Evolutionary conservation across 2,888 invertebrate genomes (phyloP).

Genomic region (Hypsopygia costalis): DNA sequence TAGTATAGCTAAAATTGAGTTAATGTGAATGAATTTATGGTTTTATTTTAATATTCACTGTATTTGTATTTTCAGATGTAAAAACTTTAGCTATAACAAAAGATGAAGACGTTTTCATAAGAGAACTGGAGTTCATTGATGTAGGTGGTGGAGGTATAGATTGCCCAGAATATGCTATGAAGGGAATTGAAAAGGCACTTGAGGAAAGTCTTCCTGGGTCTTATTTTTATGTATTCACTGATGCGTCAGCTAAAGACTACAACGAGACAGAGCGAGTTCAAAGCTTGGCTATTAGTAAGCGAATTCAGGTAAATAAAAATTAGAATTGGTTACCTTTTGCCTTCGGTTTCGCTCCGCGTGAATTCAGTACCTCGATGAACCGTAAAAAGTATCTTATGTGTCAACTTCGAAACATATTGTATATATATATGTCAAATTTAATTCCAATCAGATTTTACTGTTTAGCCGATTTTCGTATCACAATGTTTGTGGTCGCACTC

Average conservation of each 20-base stretch:
- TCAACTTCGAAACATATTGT: no score
- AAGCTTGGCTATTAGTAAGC: constrained; percentile 37
- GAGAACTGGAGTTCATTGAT: constrained; percentile 21
- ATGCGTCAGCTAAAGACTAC: constrained; percentile 49
- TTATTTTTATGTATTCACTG: constrained; percentile 56
- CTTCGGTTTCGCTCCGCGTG: no score
- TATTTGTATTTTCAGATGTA: constrained; percentile 27
- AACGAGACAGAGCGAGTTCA: constrained; percentile 28
- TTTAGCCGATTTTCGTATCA: no score
- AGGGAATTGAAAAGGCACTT: constrained; percentile 46
- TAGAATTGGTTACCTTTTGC: no score
- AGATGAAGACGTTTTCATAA: constrained; percentile 32
- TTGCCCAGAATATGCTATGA: constrained; percentile 51
- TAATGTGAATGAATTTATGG: no score
- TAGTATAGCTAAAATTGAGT: no score
- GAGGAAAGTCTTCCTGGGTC: constrained; percentile 40
- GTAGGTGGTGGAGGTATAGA: constrained; percentile 36
- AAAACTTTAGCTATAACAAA: constrained; percentile 28
- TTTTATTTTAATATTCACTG: no score
- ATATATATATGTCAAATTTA: no score
- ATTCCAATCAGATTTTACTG: no score
- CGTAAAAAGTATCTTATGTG: no score
- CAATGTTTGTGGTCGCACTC: no score
- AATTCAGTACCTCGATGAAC: no score
- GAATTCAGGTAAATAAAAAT: constrained; percentile 34